Conservation (phyloP, 2,113 vertebrate genomes). For the Condylura cristata region DNA sequence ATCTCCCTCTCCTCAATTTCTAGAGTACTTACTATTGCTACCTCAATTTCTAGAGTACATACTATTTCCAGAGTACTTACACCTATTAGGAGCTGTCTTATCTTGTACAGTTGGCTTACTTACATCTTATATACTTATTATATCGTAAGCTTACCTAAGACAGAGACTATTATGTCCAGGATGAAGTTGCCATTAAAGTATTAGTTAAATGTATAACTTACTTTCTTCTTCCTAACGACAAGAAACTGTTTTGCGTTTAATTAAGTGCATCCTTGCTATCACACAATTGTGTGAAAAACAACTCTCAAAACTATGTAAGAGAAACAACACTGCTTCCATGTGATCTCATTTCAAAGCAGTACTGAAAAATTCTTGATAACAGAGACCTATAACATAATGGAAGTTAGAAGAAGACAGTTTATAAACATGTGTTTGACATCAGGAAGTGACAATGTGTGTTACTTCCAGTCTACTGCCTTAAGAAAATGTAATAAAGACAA, state of each 20-base stretch:
- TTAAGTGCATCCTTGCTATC: background rate
- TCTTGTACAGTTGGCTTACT: background rate
- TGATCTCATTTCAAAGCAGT: background rate
- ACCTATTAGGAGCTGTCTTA: background rate
- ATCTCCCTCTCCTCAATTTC: background rate
- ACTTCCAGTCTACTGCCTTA: background rate
- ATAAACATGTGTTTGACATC: background rate
- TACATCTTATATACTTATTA: background rate
- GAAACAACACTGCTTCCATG: background rate
- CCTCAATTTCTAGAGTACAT: background rate
- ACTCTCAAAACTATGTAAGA: background rate
- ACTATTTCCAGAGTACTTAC: background rate
- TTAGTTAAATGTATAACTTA: background rate
- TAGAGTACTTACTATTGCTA: background rate
- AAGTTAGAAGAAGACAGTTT: background rate
- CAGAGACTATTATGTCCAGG: background rate
- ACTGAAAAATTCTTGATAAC: background rate
- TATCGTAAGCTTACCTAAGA: background rate
- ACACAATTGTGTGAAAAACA: background rate
- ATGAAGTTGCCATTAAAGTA: slow-evolving; percentile 9
- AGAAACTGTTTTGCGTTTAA: background rate
- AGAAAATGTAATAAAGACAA: background rate
- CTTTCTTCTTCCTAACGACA: background rate
- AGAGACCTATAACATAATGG: background rate
- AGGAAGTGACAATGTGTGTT: background rate